Conservation (phyloP, 2,888 invertebrate species). For the Apodemia mormo region DNA sequence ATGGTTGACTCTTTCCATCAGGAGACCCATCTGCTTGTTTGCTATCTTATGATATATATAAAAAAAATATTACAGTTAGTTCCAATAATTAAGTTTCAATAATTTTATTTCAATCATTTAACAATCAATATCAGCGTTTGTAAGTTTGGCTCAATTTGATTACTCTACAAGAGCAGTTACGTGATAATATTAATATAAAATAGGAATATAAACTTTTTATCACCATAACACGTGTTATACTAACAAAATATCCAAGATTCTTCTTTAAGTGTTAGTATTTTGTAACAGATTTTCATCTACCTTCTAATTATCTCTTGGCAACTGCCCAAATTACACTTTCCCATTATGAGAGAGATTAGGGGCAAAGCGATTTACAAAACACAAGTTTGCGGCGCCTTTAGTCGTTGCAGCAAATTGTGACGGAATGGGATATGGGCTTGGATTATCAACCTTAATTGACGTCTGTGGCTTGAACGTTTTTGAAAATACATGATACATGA, state of each 20-base stretch:
- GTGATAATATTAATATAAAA: too few relatives aligned
- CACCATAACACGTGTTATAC: not conserved
- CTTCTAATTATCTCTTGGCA: conserved; percentile 36
- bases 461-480: not conserved
- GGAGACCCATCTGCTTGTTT: too few relatives aligned
- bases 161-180: too few relatives aligned
- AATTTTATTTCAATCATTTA: too few relatives aligned
- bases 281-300: conserved; percentile 35
- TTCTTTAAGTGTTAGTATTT: conserved; percentile 20
- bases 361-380: conserved; percentile 35
- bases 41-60: too few relatives aligned
- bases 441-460: conserved; percentile 8
- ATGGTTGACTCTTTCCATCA: too few relatives aligned
- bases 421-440: not conserved
- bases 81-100: too few relatives aligned
- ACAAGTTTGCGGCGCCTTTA: conserved; percentile 34
- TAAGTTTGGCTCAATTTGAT: too few relatives aligned
- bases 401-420: conserved; percentile 21
- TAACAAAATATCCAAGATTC: not conserved
- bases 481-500: not conserved
- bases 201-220: too few relatives aligned
- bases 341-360: conserved; percentile 38
- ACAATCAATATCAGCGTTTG: too few relatives aligned
- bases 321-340: conserved; percentile 36
- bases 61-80: too few relatives aligned